Evolutionary conservation across 2,888 invertebrate species (phyloP), one percentile per base, ranked within the genome.

Genomic region (Apamea epomidion): DNA sequence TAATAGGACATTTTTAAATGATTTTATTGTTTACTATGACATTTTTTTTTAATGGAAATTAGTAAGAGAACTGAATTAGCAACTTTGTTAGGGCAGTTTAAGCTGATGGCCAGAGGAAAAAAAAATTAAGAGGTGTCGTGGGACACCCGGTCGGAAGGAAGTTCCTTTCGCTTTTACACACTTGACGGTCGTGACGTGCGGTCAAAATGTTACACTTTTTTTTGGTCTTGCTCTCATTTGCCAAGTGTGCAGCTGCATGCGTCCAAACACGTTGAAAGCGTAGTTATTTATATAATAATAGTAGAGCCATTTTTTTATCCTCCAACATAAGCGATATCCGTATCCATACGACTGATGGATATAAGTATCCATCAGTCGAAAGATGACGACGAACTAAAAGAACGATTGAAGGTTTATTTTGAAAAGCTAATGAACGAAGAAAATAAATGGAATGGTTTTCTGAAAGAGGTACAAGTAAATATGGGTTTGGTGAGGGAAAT

Each of bases 1-100:
- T 84, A 88, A 83, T 88, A 85, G 85, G 67, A 82, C 74, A 80
- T 84, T 88, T 84, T 82, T 18, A 69, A 84, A 75, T 21, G 32
- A 74, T 85, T 78, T 88, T 78, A 76, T 72, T 77, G 70, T 82
- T 79, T 70, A 16, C 12, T 60, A 12, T n/a, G 10, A n/a, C 64
- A 70, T 69, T 60, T 81, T 65, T 65, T 73, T 75, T 69, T 2
- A 60, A 78, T 84, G 8, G 8, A 79, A 54, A 12, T 76, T 62
- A 73, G 16, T 14, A 37, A 70, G 51, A 45, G 58, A 67, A 73
- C 68, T 64, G 67, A 73, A 65, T 70, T 37, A 65, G 25, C 51
- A 54, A 21, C 32, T 67, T 58, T 21, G 58, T 60, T 74, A 68
- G 72, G 67, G 2, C 70, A 68, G 58, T 73, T 72, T 32, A 58